Evolutionary conservation across 2,797 vertebrate genomes (phyloP).

Genomic region (Synanceia verrucosa): DNA sequence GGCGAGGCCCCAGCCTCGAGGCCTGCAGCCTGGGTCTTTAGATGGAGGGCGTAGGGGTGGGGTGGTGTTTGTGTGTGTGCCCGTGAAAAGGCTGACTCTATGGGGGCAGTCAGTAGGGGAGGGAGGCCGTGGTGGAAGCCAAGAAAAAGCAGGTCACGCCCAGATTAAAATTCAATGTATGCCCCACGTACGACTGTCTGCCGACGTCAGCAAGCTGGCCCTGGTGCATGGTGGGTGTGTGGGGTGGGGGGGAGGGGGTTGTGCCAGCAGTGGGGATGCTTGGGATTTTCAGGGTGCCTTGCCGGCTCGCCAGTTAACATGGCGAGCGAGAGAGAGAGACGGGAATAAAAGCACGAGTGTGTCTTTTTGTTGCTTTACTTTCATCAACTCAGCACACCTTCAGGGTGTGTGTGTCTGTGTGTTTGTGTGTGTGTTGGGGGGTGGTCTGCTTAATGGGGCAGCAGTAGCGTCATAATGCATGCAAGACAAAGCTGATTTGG

Average conservation of each 20-base stretch:
- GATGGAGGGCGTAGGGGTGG: conserved; percentile 40
- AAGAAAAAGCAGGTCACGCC: conserved; percentile 82
- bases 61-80: conserved; percentile 27
- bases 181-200: conserved; percentile 53
- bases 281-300: conserved; percentile 31
- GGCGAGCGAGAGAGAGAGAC: not conserved
- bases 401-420: conserved; percentile 48
- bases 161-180: conserved; percentile 80
- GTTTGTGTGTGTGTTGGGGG: not conserved
- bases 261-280: conserved; percentile 19
- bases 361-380: conserved; percentile 55
- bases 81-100: conserved; percentile 68
- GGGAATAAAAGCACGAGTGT: conserved; percentile 37
- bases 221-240: not conserved
- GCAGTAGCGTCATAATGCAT: conserved; percentile 76
- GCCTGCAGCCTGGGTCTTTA: conserved; percentile 63
- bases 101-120: conserved; percentile 63
- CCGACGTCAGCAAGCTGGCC: conserved; percentile 61
- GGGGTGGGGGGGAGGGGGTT: conserved; percentile 2
- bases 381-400: conserved; percentile 76
- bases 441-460: conserved; percentile 66
- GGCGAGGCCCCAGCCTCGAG: conserved; percentile 84
- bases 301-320: conserved; percentile 31
- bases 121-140: conserved; percentile 31
- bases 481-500: conserved; percentile 79